Evolutionary conservation across 2,113 vertebrate genomes (phyloP).

Genomic region (Spea bombifrons): DNA sequence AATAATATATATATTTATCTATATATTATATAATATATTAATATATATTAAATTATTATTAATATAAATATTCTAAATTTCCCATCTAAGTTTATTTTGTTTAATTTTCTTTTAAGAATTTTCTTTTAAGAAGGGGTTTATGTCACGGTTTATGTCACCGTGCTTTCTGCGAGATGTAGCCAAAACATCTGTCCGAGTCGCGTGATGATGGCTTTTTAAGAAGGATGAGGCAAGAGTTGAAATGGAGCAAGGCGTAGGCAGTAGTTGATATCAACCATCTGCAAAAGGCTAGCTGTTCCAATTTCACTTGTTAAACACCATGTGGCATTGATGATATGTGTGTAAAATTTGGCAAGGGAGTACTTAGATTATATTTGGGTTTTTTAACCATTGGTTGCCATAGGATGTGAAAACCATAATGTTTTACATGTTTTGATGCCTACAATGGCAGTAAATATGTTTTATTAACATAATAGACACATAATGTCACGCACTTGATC

Average conservation of each 20-base stretch:
- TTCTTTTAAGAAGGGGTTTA: neutral
- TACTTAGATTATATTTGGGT: neutral
- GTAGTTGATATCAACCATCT: constrained; percentile 23
- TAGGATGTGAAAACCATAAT: neutral
- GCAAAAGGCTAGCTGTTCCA: constrained; percentile 15
- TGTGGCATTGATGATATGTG: constrained; percentile 3
- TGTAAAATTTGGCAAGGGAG: constrained; percentile 11
- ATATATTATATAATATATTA: no score
- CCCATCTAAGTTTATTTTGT: no score
- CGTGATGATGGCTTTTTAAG: constrained; percentile 29
- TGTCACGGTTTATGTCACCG: constrained; percentile 28
- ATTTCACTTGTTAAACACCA: constrained; percentile 23
- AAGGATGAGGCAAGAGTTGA: constrained; percentile 22
- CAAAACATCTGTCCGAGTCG: constrained; percentile 35
- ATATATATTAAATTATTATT: no score
- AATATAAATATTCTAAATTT: no score
- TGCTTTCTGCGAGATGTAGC: neutral
- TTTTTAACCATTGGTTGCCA: neutral
- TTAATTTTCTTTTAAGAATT: neutral
- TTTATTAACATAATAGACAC: neutral
- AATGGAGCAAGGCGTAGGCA: constrained; percentile 25
- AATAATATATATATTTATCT: no score
- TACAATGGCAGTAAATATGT: neutral
- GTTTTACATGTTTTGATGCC: neutral
- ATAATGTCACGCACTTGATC: no score